phyloP scores from a whole-genome alignment of 64 coral and sea anemone species.

The Acropora tenuis region DNA sequence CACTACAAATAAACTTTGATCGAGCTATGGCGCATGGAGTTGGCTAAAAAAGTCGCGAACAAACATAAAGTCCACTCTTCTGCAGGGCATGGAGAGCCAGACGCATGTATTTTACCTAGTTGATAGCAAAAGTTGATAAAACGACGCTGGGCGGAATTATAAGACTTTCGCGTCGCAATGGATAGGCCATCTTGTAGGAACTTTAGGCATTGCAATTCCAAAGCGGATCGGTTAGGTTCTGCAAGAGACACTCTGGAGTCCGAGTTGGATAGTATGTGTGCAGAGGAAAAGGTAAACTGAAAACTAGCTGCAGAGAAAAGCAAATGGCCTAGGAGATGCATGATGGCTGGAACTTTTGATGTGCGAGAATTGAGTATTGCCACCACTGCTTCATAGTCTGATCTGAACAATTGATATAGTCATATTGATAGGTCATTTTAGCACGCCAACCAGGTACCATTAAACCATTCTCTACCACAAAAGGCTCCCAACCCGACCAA shows the following conservation, averaged over 20 bases:
- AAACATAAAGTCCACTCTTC: too few relatives aligned
- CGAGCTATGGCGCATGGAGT: neutral
- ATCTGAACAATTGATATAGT: constrained; percentile 47
- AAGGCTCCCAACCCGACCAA: constrained; percentile 35
- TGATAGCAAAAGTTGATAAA: too few relatives aligned
- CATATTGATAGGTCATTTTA: neutral
- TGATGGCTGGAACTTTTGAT: neutral
- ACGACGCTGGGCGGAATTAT: too few relatives aligned
- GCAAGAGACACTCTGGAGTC: neutral
- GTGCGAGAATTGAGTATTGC: neutral
- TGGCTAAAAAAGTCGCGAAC: too few relatives aligned
- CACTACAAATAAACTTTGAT: neutral
- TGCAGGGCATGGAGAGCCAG: too few relatives aligned
- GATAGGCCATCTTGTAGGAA: too few relatives aligned
- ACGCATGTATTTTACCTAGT: too few relatives aligned
- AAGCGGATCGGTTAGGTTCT: neutral
- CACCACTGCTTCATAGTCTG: constrained; percentile 8
- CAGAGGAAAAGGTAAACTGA: neutral
- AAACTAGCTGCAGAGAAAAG: neutral
- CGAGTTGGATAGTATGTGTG: neutral
- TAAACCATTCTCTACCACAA: constrained; percentile 5
- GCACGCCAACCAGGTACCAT: neutral
- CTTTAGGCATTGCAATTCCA: too few relatives aligned
- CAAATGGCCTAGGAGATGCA: constrained; percentile 19
- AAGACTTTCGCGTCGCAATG: too few relatives aligned